phyloP scores from a whole-genome alignment of 2,797 vertebrate species.

The Oryzias dopingdopingensis region DNA sequence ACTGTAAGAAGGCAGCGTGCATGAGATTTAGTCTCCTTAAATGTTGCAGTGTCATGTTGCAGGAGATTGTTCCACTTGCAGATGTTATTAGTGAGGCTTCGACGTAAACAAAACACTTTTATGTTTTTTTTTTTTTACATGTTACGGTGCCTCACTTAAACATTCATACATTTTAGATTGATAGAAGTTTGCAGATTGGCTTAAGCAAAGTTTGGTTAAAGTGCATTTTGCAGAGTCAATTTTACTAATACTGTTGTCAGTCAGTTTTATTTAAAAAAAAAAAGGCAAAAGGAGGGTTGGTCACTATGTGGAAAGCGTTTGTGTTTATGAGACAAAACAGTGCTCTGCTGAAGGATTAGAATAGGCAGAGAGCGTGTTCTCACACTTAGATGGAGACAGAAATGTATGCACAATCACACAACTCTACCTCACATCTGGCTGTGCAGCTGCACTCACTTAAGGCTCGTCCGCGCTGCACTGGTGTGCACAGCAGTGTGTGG shows the following conservation, averaged over 20 bases:
- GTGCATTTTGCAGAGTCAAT: neutral
- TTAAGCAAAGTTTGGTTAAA: no score
- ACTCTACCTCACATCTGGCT: conserved; percentile 62
- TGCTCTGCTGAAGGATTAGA: conserved; percentile 33
- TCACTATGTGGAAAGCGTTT: conserved; percentile 11
- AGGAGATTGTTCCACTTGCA: neutral
- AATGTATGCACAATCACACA: conserved; percentile 33
- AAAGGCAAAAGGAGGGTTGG: neutral
- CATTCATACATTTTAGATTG: conserved; percentile 4
- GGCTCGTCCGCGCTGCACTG: conserved; percentile 35
- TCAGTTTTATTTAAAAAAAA: neutral
- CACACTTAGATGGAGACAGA: conserved; percentile 28
- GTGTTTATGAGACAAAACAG: neutral
- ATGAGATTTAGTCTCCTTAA: conserved; percentile 7
- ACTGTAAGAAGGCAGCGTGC: neutral
- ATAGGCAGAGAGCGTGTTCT: conserved; percentile 33
- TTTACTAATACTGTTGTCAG: conserved; percentile 6
- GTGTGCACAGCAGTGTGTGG: conserved; percentile 29
- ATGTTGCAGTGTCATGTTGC: conserved; percentile 5
- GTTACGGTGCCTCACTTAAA: neutral
- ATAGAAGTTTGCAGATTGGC: no score
- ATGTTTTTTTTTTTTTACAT: neutral
- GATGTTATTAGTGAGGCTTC: neutral
- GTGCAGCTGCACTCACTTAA: conserved; percentile 64
- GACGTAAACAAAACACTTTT: conserved; percentile 5